These are phyloP conservation scores for Tyrannus savana DNA, from an alignment of 2,113 vertebrate genomes.

Conservation along the genomic window DNA sequence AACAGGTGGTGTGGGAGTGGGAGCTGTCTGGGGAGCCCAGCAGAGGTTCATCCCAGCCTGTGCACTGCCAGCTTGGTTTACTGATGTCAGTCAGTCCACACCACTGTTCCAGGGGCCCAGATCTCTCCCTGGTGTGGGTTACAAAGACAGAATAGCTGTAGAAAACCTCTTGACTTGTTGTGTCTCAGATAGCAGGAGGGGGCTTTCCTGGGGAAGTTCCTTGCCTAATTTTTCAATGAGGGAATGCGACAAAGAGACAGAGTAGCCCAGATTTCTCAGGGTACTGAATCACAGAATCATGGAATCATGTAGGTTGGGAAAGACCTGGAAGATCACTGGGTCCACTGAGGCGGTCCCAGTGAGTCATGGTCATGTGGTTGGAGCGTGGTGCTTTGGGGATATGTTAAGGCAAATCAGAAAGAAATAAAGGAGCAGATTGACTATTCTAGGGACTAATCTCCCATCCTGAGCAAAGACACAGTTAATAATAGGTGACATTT, in stretches of 20 bases:
- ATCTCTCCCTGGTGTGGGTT: neutral
- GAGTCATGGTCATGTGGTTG: neutral
- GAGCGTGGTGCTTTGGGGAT: neutral
- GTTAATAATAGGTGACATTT: neutral
- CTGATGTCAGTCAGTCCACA: neutral
- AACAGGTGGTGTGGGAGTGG: neutral
- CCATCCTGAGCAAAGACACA: neutral
- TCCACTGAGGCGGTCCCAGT: neutral
- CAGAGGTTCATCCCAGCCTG: neutral
- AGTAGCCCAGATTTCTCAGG: neutral
- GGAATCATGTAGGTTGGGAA: neutral
- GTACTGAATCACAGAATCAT: neutral
- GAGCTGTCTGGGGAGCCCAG: neutral
- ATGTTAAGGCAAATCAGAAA: neutral
- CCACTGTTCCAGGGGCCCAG: neutral
- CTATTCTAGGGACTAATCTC: neutral
- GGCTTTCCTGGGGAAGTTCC: neutral
- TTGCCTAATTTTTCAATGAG: neutral
- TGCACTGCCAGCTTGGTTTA: neutral
- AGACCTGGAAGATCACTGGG: neutral
- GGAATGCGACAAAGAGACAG: neutral
- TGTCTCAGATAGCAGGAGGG: neutral
- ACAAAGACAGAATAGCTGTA: neutral
- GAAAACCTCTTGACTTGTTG: neutral
- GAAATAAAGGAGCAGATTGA: neutral